Conservation (phyloP, 2,113 vertebrate genomes). For the Rhadina sibilatrix region DNA sequence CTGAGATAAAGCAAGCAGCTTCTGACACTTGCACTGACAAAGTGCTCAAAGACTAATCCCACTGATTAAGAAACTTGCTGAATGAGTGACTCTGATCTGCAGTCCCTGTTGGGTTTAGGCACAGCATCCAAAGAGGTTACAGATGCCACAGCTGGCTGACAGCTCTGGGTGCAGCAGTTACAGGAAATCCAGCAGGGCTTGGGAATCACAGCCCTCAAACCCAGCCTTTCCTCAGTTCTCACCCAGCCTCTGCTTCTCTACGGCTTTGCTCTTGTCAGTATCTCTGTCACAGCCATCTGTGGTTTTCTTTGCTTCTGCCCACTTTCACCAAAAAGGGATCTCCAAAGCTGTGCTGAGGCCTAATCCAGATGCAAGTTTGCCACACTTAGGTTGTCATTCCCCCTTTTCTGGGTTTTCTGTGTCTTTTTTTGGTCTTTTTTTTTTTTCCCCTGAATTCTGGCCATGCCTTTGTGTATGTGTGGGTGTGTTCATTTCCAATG, state of each 20-base stretch:
- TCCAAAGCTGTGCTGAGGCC: background rate
- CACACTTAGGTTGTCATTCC: background rate
- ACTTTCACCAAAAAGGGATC: background rate
- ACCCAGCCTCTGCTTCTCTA: background rate
- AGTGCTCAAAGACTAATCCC: background rate
- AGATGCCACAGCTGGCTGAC: background rate
- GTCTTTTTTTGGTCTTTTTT: rapidly evolving
- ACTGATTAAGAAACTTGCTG: background rate
- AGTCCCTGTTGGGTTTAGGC: background rate
- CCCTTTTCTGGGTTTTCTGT: background rate
- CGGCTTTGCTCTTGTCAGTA: background rate
- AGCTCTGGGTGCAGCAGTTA: background rate
- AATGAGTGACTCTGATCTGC: background rate
- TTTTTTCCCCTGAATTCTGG: background rate
- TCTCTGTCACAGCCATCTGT: background rate
- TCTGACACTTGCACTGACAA: background rate
- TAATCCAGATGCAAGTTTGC: background rate
- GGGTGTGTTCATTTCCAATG: background rate
- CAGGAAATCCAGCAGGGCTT: background rate
- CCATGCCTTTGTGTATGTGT: background rate
- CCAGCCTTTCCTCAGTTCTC: background rate
- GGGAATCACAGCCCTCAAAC: background rate
- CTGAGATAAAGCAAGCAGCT: background rate
- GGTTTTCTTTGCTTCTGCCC: background rate
- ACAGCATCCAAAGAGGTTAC: background rate